Conservation (phyloP, 2,113 vertebrate genomes). For the Ceratotherium simum region DNA sequence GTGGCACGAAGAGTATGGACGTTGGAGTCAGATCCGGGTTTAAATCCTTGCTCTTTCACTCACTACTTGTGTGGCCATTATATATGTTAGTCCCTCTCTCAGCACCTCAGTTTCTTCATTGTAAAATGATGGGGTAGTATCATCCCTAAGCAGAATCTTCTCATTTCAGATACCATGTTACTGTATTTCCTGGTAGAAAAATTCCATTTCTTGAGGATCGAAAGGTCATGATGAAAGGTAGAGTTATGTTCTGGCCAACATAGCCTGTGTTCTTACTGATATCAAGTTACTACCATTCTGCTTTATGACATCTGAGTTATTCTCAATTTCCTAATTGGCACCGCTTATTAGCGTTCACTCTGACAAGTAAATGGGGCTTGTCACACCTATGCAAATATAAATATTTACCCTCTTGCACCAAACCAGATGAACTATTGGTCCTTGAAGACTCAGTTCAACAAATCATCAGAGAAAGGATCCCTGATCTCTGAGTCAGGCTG, state of each 20-base stretch:
- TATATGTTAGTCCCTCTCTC: background rate
- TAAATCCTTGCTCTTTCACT: conserved; percentile 22
- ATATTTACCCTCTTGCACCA: background rate
- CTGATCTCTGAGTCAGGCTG: background rate
- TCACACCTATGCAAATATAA: conserved; percentile 15
- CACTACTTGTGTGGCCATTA: background rate
- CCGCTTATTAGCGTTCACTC: conserved; percentile 33
- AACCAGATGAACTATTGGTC: background rate
- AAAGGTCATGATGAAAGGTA: background rate
- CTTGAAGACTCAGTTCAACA: background rate
- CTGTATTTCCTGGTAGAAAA: background rate
- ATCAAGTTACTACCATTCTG: background rate
- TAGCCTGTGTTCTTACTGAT: background rate
- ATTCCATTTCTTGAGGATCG: background rate
- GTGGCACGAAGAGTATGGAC: background rate
- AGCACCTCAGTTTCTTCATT: background rate
- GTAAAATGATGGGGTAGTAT: background rate
- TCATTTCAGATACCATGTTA: conserved; percentile 39
- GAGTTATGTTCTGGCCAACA: conserved; percentile 22
- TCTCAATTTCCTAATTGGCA: background rate
- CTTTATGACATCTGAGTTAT: conserved; percentile 23
- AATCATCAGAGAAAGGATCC: background rate
- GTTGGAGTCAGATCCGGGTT: background rate
- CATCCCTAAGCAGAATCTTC: conserved; percentile 30
- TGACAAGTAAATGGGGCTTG: conserved; percentile 14